Conservation (phyloP, 1,140 invertebrate species). For the Drosophila sechellia region DNA sequence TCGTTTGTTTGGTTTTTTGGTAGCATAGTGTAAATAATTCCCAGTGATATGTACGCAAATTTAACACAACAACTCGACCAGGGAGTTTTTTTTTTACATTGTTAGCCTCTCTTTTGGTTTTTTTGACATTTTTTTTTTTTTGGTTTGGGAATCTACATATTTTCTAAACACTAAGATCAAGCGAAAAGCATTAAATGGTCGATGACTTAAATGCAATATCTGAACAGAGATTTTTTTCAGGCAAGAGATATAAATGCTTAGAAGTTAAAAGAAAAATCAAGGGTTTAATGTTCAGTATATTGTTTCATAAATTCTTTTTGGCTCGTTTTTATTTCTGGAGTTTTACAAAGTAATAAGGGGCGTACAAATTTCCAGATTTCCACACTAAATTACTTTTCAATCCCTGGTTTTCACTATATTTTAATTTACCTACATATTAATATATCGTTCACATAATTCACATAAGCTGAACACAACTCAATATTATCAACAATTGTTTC, state of each 20-base stretch:
- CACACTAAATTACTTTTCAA: background rate
- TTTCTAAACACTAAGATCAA: constrained; percentile 28
- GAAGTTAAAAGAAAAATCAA: constrained; percentile 3
- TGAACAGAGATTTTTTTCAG: constrained; percentile 23
- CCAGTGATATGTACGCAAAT: constrained; percentile 77
- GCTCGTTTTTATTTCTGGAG: constrained; percentile 5
- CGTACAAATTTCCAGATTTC: constrained; percentile 2
- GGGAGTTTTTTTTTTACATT: constrained; percentile 26
- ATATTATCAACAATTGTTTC: constrained; percentile 53
- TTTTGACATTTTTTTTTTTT: too few species aligned
- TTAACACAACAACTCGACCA: constrained; percentile 66
- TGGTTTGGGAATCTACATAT: constrained; percentile 1
- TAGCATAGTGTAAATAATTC: constrained; percentile 70
- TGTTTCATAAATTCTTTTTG: constrained; percentile 10
- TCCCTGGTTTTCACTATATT: constrained; percentile 9
- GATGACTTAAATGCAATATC: constrained; percentile 41
- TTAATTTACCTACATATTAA: constrained; percentile 25
- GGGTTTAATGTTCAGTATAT: constrained; percentile 1
- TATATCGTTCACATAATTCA: constrained; percentile 38
- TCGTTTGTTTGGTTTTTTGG: constrained; percentile 13
- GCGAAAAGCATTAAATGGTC: constrained; percentile 43
- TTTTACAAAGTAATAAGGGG: constrained; percentile 11
- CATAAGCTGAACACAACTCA: constrained; percentile 63
- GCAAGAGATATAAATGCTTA: constrained; percentile 14
- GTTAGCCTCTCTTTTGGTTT: constrained; percentile 31